Evolutionary conservation across 2,113 vertebrate species (phyloP), one percentile per base, ranked within the genome.

Genomic region (Ciconia maguari): DNA sequence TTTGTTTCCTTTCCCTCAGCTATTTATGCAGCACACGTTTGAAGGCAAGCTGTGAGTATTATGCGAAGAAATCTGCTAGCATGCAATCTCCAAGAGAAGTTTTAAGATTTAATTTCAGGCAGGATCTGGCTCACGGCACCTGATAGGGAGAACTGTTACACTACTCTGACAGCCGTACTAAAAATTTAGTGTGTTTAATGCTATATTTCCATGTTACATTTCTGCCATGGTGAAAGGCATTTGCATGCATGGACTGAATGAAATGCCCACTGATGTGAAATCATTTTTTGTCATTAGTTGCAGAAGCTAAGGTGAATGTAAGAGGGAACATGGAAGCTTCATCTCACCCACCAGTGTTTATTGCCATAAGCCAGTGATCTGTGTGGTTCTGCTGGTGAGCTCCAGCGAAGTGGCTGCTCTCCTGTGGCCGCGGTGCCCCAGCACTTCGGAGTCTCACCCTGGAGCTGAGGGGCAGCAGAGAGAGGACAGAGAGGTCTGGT

Each of bases 61-160:
- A 87, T 36, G 77, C 62, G 89, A 78, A 95, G 94, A 93, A 94
- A 89, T 82, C 87, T 94, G 81, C 91, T 76, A 90, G 74, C 65
- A 49, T 78, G 57, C 77, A 85, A 6, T 44, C 81, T 91, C 61
- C 61, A 68, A 75, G 78, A 72, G 41, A 75, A 93, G 91, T 75
- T 78, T 88, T 75, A 85, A 83, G 83, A 71, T 88, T 78, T 84
- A 64, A 75, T 92, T 89, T 92, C 57, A 92, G 52, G 69, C 83
- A 89, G 76, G 65, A 93, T 81, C 86, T 87, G 83, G 69, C 72
- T 92, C 3, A 2, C 76, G 89, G 76, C 57, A 71, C 30, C 36
- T 89, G 75, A 44, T 22, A 68, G 58, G 57, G 89, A 76, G 68
- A 85, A 44, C 64, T 46, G 49, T 77, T 88, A 74, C 3, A 5